Conservation (phyloP, 2,113 vertebrate genomes). For the Sitta europaea region DNA sequence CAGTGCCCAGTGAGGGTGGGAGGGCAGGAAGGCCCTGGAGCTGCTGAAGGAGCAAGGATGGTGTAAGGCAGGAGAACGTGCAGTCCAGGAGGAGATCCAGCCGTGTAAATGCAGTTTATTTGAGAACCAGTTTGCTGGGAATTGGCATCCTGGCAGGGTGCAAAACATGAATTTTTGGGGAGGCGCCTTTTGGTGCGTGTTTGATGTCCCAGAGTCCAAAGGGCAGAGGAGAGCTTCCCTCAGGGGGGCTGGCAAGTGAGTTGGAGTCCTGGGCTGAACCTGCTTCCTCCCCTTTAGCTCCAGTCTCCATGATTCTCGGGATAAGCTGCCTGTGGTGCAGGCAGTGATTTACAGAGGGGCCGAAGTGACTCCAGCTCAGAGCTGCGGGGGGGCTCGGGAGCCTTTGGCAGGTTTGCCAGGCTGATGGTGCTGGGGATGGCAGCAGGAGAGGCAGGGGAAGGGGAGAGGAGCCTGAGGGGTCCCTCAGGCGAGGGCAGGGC, state of each 20-base stretch:
- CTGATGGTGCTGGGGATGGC: background rate
- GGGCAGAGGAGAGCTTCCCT: slow-evolving; percentile 6
- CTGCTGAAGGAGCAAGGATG: background rate
- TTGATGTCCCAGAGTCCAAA: background rate
- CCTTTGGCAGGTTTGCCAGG: background rate
- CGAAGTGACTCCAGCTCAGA: accelerated
- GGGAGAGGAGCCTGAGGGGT: background rate
- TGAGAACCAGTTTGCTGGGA: background rate
- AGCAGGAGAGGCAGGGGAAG: background rate
- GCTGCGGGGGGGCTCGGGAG: background rate
- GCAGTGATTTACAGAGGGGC: background rate
- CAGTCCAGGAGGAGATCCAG: background rate
- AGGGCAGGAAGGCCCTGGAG: background rate
- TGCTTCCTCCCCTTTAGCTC: background rate
- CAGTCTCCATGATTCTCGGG: accelerated
- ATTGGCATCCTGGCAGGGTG: background rate
- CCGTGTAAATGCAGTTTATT: accelerated
- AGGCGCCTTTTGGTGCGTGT: slow-evolving; percentile 24
- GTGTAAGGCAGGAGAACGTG: background rate
- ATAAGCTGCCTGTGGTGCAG: background rate
- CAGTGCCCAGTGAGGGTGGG: background rate
- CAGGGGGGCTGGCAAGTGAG: background rate
- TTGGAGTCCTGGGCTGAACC: slow-evolving; percentile 24
- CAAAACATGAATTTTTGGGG: background rate
- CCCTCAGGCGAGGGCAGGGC: accelerated